phyloP scores from a whole-genome alignment of 1,140 invertebrate species.

The Cryptotermes secundus region DNA sequence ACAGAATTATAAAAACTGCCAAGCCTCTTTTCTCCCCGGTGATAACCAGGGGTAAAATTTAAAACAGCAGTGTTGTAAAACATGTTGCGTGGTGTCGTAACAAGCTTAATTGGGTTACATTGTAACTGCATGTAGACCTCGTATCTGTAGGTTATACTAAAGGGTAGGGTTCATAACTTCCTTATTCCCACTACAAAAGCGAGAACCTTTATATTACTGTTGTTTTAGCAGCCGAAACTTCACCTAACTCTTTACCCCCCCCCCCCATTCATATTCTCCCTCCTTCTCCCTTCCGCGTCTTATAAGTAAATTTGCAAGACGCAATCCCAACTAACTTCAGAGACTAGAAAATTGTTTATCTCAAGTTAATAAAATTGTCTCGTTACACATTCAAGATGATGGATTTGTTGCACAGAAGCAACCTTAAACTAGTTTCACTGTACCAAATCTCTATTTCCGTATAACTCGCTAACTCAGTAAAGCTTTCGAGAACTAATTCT shows the following conservation, averaged over 20 bases:
- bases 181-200: not conserved
- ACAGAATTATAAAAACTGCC: not conserved
- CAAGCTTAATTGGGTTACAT: not conserved
- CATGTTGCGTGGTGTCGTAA: not conserved
- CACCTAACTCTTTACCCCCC: not conserved
- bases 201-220: not conserved
- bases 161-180: not conserved
- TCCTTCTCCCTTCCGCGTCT: not conserved
- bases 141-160: not conserved
- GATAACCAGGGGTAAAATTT: not conserved
- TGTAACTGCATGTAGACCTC: no score
- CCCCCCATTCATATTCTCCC: not conserved
- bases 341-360: not conserved
- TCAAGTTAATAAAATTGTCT: not conserved
- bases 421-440: not conserved
- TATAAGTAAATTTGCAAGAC: not conserved
- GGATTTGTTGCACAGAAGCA: not conserved
- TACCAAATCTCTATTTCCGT: not conserved
- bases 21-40: not conserved
- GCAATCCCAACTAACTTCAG: not conserved
- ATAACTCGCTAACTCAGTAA: not conserved
- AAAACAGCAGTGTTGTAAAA: not conserved
- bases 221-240: not conserved
- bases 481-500: not conserved
- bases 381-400: not conserved